Base-by-base conservation (phyloP, 2,113 vertebrate species). In the Pangasianodon hypophthalmus region DNA sequence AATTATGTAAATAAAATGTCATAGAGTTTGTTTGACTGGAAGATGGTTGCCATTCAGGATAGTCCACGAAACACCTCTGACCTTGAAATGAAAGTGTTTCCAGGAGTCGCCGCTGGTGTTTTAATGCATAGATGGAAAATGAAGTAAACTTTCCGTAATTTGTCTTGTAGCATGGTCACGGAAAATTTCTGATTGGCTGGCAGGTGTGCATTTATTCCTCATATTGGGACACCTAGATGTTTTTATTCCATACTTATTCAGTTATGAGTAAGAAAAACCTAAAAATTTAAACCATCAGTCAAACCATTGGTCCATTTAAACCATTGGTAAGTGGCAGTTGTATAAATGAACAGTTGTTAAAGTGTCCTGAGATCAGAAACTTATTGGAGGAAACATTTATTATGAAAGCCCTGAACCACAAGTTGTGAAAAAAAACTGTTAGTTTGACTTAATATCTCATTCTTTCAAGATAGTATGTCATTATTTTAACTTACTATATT, bases 1-100 rank as follows among this genome's bases (percentile, higher is more conserved):
- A 83, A 90, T 93, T 92, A 93, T 91, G 91, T 92, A 88, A 93
- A 93, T 90, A 29, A 87, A 73, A 56, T 84, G 69, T 58, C 86
- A 71, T 60, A 84, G 84, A 85, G 89, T 79, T 82, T 60, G 85
- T 80, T 88, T 91, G 86, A 91, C 37, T 64, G 44, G 62, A 62
- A 79, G 86, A 87, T 52, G 41, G 58, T 79, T 60, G 32, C 54
- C 58, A 44, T 44, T 58, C 29, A 44, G 56, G 29, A 67, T 46
- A 46, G 37, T 79, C 58, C 2, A 67, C 3, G 32, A 54, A 88
- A 58, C 24, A 86, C 21, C 16, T 10, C 62, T n/a, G 50, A 71
- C 32, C 32, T n/a, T 83, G 46, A 64, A 81, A 80, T 50, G 13
- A 81, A 56, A 88, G 41, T 44, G 41, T 73, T 73, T 58, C 62